phyloP scores from a whole-genome alignment of 2,797 vertebrate genomes.

The Pterois miles region DNA sequence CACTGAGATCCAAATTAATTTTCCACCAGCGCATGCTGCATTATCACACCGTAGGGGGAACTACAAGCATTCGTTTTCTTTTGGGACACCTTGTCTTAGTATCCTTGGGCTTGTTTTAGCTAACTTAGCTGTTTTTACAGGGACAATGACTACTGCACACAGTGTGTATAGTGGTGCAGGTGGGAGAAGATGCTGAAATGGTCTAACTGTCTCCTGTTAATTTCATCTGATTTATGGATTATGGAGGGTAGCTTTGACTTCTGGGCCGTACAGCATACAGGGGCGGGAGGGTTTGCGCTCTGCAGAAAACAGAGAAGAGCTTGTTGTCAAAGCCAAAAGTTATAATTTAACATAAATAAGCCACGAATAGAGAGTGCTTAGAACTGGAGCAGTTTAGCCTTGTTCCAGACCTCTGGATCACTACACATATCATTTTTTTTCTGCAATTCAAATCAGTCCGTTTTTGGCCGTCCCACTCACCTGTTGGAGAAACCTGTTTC shows the following conservation, averaged over 20 bases:
- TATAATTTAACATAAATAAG: background rate
- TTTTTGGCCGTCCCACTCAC: background rate
- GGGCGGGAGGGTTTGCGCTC: too few relatives aligned
- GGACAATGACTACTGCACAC: background rate
- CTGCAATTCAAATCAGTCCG: background rate
- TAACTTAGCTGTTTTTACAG: background rate
- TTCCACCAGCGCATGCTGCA: background rate
- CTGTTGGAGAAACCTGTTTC: too few relatives aligned
- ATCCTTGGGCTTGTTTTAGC: background rate
- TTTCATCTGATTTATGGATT: background rate
- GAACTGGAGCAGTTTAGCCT: background rate
- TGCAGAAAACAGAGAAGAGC: background rate
- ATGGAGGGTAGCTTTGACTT: background rate
- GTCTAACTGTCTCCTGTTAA: background rate
- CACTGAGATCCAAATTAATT: background rate
- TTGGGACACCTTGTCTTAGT: slow-evolving; percentile 6
- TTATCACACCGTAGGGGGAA: background rate
- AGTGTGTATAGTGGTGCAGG: background rate
- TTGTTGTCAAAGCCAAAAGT: background rate
- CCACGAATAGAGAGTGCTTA: background rate
- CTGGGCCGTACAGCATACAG: background rate
- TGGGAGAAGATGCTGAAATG: background rate
- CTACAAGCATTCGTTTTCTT: background rate
- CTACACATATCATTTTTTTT: background rate
- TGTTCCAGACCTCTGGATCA: background rate